Evolutionary conservation across 2,113 vertebrate genomes (phyloP).

Genomic region (Natator depressus): DNA sequence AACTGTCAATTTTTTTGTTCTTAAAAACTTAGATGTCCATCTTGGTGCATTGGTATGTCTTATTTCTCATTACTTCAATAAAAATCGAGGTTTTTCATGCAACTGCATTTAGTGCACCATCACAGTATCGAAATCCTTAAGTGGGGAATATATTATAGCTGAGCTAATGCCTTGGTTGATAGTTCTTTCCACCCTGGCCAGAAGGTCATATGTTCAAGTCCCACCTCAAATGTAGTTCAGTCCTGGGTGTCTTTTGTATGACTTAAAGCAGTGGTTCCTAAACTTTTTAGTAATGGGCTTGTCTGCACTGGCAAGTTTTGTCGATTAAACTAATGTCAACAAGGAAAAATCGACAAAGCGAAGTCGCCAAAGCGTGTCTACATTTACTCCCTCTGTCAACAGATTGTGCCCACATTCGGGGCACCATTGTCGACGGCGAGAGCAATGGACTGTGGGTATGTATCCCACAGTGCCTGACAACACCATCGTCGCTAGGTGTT

Average conservation of each 20-base stretch:
- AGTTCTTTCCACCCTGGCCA: background rate
- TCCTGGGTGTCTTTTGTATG: background rate
- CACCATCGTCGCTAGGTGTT: no score
- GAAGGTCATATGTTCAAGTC: background rate
- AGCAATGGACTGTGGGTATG: no score
- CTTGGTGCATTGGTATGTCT: background rate
- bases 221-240: background rate
- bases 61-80: background rate
- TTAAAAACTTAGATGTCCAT: background rate
- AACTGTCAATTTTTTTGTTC: background rate
- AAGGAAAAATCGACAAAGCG: no score
- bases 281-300: background rate
- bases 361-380: no score
- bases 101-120: background rate
- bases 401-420: no score
- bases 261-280: background rate
- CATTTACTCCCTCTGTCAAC: no score
- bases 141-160: background rate
- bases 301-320: no score
- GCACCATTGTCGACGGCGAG: no score
- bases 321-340: no score
- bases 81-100: background rate
- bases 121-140: accelerated
- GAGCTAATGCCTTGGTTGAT: background rate
- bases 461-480: no score